phyloP scores from a whole-genome alignment of 2,113 vertebrate genomes.

The Pristiophorus japonicus region DNA sequence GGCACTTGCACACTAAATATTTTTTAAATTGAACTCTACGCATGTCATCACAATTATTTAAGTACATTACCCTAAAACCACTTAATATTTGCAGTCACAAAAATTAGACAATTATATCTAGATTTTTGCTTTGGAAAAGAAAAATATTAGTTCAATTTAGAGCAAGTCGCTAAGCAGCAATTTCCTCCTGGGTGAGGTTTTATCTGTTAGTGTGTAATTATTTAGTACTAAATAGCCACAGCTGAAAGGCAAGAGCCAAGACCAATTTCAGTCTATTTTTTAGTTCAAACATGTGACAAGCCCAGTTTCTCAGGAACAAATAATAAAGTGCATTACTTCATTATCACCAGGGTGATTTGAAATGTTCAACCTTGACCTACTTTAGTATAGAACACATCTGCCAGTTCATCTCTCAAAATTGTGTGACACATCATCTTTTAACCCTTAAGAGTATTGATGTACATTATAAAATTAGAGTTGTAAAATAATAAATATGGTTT shows the following conservation, averaged over 20 bases:
- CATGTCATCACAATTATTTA: neutral
- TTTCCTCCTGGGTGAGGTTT: neutral
- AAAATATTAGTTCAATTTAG: neutral
- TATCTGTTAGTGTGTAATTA: neutral
- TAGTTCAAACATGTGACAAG: neutral
- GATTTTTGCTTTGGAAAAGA: neutral
- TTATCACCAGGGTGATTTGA: neutral
- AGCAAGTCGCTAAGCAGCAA: neutral
- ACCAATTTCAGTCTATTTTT: neutral
- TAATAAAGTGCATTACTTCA: neutral
- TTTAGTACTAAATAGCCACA: neutral
- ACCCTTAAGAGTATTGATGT: neutral
- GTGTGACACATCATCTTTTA: neutral
- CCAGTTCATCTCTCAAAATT: neutral
- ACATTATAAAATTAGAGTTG: neutral
- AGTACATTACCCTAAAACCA: neutral
- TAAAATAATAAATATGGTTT: neutral
- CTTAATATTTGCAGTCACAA: neutral
- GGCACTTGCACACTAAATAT: neutral
- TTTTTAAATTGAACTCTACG: neutral
- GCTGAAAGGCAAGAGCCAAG: neutral
- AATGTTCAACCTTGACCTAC: neutral
- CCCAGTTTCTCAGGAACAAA: conserved; percentile 7
- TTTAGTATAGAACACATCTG: neutral
- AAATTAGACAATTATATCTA: neutral